Base-by-base conservation (phyloP, 2,113 vertebrate genomes). In the Cyanoliseus patagonus region DNA sequence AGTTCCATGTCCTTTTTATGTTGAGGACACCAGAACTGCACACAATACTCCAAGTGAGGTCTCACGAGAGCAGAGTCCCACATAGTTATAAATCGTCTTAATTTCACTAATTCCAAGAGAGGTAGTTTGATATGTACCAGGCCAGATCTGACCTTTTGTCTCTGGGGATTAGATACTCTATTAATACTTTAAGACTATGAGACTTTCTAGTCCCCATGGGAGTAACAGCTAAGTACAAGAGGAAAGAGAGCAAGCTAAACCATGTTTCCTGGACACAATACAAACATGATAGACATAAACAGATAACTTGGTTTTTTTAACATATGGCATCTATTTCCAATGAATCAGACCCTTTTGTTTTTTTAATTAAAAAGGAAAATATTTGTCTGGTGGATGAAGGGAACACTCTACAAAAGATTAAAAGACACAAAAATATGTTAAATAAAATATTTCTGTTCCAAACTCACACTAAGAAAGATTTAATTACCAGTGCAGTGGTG, bases 361-460 rank as follows among this genome's bases (percentile, higher is more conserved):
- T 66, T 46, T 17, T 28, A 14, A 22, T 86, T 74, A 23, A 70
- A 28, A 23, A 81, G 27, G 24, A 61, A 94, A 95, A 78, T 51
- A 90, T 67, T 75, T 87, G 11, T 69, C 17, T 4, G 6, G 8
- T 41, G 11, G 5, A 2, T 16, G 20, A 49, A 27, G 2, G 17
- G 7, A 83, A 83, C 73, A 13, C 9, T 86, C 46, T 41, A 39
- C 31, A 49, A 94, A 92, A 93, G 19, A 19, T 33, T 49, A 85
- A 89, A 78, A 46, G 17, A 47, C 13, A 83, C 5, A 64, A 19
- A 92, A 95, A 70, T 49, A 47, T 10, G 3, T 64, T 90, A 28
- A 74, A 84, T 22, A 83, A 47, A 91, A 6, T 88, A 96, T 88
- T 94, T 94, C 72, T 96, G 25, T 69, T 84, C 41, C 39, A 30